Base-by-base conservation (phyloP, 2,113 vertebrate genomes). In the Cololabis saira region DNA sequence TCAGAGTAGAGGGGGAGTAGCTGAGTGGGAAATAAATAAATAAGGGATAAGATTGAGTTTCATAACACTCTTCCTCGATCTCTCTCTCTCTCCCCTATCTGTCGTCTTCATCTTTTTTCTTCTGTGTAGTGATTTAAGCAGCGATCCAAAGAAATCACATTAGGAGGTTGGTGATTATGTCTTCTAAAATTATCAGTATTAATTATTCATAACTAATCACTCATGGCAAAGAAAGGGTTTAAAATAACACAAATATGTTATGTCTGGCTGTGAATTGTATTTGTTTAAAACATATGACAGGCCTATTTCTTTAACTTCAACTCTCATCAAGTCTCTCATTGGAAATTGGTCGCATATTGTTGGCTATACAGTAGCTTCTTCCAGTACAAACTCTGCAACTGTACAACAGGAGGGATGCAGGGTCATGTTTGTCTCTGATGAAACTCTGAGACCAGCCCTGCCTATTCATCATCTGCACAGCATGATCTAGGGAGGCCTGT, bases 381-480 rank as follows among this genome's bases (percentile, higher is more conserved):
- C 60, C 50, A 56, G 78, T 63, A 87, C 71, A 85, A 87, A 86
- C 71, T 16, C 49, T 40, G 16, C 40, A 21, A n/a, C 51, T 74
- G 64, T 70, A 19, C 61, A 80, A 76, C 24, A 3, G 57, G 76
- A 58, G 48, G 61, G 41, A 74, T 47, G 45, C 57, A 61, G 76
- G 83, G 87, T 90, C 88, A 89, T 27, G 57, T 71, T 55, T 52
- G 83, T 68, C 66, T 80, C 64, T 61, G 48, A 40, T 69, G 24
- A 80, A 80, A 71, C 66, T 78, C 61, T 22, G 70, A 64, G 47
- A 78, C 69, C 70, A 69, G 69, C 81, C 64, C 66, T 27, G 55
- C 62, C 85, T 69, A 92, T 93, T 88, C 74, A 92, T 93, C 91
- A 92, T 82, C 33, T 10, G 15, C 87, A 50, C 92, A 91, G 92